Evolutionary conservation across 2,888 invertebrate species (phyloP), one percentile per base, ranked within the genome.

Genomic region (Erynnis tages): DNA sequence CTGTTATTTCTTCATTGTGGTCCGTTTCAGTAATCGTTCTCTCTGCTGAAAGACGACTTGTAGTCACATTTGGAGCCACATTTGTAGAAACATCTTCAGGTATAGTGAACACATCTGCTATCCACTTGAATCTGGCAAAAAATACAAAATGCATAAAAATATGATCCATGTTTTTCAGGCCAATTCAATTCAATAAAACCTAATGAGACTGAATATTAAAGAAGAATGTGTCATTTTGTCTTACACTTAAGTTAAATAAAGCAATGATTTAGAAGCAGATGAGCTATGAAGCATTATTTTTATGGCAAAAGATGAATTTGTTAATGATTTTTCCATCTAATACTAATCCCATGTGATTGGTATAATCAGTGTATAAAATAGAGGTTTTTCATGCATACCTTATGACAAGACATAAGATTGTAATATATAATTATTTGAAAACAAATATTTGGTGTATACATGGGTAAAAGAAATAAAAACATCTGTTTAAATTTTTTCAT

Each of bases 121-220:
- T 56, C 85, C 85, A 82, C 65, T 82, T 83, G 71, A 79, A 84
- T 69, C 88, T 88, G 69, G 57, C 54, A 67, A 71, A 72, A 61
- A 64, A 61, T 56, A 52, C 43, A 25, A 32, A 10, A 10, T 16
- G n/a, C 1, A 41, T n/a, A 14, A 14, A 0, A 27, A 41, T 25
- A 19, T 2, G 43, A 47, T 13, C n/a, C n/a, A n/a, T n/a, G n/a
- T n/a, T n/a, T n/a, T n/a, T n/a, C n/a, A n/a, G n/a, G n/a, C n/a
- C n/a, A n/a, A n/a, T n/a, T n/a, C n/a, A n/a, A n/a, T n/a, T n/a
- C n/a, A n/a, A 16, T 46, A 6, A 21, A 44, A 66, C 65, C 69
- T 63, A 73, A 75, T 65, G 76, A 79, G 76, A 79, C 76, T 76
- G 75, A 78, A 53, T 32, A 38, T 10, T 30, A 17, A 34, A 21